Percentiles rank a stretch among this genome's conserved stretches.
phyloP scores from a whole-genome alignment of 2,888 invertebrate species.

The Alitta virens region DNA sequence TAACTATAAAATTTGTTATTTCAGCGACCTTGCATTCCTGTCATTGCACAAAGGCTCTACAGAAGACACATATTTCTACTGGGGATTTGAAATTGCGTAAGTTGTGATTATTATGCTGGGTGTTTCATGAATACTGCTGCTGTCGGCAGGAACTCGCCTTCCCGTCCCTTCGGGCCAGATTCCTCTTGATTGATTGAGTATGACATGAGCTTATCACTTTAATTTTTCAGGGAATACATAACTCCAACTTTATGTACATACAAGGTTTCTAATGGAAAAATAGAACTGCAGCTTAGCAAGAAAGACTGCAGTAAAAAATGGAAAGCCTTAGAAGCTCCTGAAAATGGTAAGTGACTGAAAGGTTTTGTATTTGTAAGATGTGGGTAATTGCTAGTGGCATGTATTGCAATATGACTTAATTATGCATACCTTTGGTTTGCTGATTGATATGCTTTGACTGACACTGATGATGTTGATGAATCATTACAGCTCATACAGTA shows the following conservation, averaged over 20 bases:
- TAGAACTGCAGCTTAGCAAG: constrained; percentile 47
- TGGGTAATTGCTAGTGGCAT: too few species aligned
- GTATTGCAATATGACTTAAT: too few species aligned
- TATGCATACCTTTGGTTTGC: too few species aligned
- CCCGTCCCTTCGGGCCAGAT: too few species aligned
- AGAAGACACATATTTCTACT: constrained; percentile 43
- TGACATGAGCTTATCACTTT: too few species aligned
- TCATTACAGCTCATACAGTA: too few species aligned
- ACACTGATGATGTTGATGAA: too few species aligned
- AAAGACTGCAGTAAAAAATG: constrained; percentile 25
- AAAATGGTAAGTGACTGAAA: constrained; percentile 18
- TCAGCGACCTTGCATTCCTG: constrained; percentile 38
- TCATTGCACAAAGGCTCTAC: constrained; percentile 37
- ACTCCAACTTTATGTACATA: constrained; percentile 34
- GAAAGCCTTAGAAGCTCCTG: constrained; percentile 37
- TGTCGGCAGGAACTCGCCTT: too few species aligned
- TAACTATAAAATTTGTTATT: constrained; percentile 11
- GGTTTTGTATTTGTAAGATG: too few species aligned
- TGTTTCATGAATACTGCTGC: too few species aligned
- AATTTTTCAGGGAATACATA: constrained; percentile 12
- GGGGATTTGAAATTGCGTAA: constrained; percentile 46
- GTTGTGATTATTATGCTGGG: constrained; percentile 6
- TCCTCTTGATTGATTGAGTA: too few species aligned
- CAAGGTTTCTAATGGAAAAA: constrained; percentile 31
- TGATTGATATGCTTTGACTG: too few species aligned